These are phyloP conservation scores for Labeo calbasu DNA, from an alignment of 2,797 vertebrate genomes.

Conservation along the genomic window DNA sequence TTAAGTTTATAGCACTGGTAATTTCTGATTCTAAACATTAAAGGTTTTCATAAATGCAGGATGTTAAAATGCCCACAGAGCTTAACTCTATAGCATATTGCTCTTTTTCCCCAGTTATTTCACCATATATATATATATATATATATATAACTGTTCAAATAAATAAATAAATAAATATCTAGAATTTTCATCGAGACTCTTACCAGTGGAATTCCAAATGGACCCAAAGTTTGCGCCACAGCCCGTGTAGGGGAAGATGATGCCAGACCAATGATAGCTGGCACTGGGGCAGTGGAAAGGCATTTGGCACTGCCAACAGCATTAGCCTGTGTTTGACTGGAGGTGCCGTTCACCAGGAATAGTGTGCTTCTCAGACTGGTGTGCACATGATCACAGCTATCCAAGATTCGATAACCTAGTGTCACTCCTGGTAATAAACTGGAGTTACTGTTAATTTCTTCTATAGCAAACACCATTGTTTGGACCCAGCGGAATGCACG, in stretches of 20 bases:
- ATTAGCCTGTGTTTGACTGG: not conserved
- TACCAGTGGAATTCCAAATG: conserved; percentile 77
- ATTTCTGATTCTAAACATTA: not conserved
- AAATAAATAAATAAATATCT: not conserved
- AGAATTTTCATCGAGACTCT: not conserved
- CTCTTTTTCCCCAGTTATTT: not conserved
- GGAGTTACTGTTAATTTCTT: conserved; percentile 76
- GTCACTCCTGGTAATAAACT: conserved; percentile 74
- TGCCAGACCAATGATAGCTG: conserved; percentile 77
- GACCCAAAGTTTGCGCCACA: conserved; percentile 73
- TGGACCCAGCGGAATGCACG: conserved; percentile 80
- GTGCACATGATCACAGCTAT: conserved; percentile 77
- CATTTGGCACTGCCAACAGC: conserved; percentile 52
- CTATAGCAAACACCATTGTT: conserved; percentile 80
- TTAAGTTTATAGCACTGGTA: not conserved
- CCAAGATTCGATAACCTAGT: conserved; percentile 76
- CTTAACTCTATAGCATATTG: not conserved
- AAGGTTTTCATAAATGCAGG: not conserved
- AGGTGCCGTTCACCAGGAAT: conserved; percentile 66
- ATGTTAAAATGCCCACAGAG: not conserved
- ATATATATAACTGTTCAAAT: not conserved
- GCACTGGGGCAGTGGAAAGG: conserved; percentile 67
- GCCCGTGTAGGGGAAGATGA: conserved; percentile 77
- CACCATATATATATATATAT: not conserved
- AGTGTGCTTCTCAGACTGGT: conserved; percentile 71